Evolutionary conservation across 2,113 vertebrate species (phyloP), one percentile per base, ranked within the genome.

Genomic region (Carlito syrichta): DNA sequence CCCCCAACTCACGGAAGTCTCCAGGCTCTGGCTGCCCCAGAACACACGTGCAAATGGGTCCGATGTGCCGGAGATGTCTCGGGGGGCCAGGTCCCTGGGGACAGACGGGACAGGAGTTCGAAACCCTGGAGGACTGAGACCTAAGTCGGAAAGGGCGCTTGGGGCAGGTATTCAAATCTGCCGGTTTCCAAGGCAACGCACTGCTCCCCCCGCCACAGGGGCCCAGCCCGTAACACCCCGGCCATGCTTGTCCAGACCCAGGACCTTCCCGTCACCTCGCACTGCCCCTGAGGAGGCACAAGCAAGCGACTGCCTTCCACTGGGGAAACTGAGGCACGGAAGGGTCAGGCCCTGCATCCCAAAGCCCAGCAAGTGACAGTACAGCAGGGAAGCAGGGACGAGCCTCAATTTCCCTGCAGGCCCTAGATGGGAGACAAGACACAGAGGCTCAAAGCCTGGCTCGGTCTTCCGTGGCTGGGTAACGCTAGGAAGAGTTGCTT

Each of bases 21-120:
- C 99, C 66, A 98, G 73, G 12, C 98, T 99, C 97, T 98, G 99
- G 97, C 98, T 99, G 30, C 99, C 99, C 98, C 99, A 99, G 27
- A 99, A 98, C 89, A 99, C 98, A 50, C 98, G 98, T 6, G 99
- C 99, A 12, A 99, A 99, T 2, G 99, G 99, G 98, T 99, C 99
- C 0, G 99, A 99, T 0, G 99, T 99, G 71, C 99, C 99, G 0
- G 99, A 99, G 93, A 98, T 98, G 96, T 99, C 99, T 71, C 99
- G 98, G 0, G 99, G 99, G 19, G 99, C 99, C 98, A 99, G 98
- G 97, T 99, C 99, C 97, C 99, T 99, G 98, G 1, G n/a, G 68
- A 91, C 14, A 93, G 58, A 92, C 3, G 30, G 87, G 69, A 76
- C 27, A 77, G 27, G 58, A 12, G 8, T n/a, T n/a, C n/a, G n/a